A percentile compares a stretch with the other conserved stretches of the same genome.
phyloP scores from a whole-genome alignment of 2,888 invertebrate species.

The Parthenolecanium corni region DNA sequence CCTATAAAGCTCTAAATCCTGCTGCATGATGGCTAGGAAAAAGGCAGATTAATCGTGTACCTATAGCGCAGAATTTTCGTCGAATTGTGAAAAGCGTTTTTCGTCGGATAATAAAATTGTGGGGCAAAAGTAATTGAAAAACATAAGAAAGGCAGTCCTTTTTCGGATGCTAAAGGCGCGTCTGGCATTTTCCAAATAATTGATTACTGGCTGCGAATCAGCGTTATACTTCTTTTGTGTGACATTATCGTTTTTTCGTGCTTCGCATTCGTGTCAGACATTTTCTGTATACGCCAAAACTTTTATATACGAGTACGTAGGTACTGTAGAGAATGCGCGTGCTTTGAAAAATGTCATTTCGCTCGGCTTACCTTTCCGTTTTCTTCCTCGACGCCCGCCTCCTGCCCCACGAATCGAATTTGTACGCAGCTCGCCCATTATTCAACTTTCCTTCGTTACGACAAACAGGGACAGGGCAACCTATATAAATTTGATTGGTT shows the following conservation, averaged over 20 bases:
- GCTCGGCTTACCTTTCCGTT: no score
- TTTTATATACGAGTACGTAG: no score
- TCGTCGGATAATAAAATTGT: constrained; percentile 23
- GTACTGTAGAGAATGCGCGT: not conserved
- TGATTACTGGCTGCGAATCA: constrained; percentile 27
- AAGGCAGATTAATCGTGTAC: constrained; percentile 14
- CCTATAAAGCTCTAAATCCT: no score
- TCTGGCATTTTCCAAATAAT: constrained; percentile 29
- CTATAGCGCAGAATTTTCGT: constrained; percentile 17
- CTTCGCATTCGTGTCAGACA: not conserved
- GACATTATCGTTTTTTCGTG: constrained; percentile 19
- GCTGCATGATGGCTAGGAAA: not conserved
- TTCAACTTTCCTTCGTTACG: no score
- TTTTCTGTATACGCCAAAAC: not conserved
- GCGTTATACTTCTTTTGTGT: constrained; percentile 25
- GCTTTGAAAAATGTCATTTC: no score
- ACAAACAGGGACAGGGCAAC: no score
- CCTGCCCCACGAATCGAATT: no score
- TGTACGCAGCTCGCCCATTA: no score
- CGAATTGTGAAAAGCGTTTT: constrained; percentile 22
- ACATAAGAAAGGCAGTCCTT: constrained; percentile 29
- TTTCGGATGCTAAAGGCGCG: constrained; percentile 22
- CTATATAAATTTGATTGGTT: no score
- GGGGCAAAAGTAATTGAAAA: constrained; percentile 28
- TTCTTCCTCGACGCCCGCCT: no score